Percentiles rank a stretch among this genome's conserved stretches.
These are phyloP conservation scores for Abramis brama DNA, from an alignment of 2,113 vertebrate species.

Conservation along the genomic window DNA sequence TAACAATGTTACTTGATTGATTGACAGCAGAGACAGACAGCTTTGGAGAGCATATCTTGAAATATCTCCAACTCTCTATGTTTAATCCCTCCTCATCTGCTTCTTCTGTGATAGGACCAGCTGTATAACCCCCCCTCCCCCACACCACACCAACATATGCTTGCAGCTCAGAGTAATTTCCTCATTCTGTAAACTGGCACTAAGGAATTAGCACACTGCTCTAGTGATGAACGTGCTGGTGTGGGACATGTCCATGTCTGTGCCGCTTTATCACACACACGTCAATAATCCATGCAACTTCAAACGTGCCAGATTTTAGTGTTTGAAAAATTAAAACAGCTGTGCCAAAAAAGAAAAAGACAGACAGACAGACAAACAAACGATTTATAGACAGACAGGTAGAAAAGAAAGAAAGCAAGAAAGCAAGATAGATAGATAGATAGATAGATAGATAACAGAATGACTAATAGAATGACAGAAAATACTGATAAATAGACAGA, in stretches of 20 bases:
- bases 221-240: slow-evolving; percentile 29
- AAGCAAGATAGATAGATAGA: not conserved
- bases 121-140: slow-evolving; percentile 48
- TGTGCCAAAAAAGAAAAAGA: not conserved
- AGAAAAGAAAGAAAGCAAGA: not conserved
- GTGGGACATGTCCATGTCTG: slow-evolving; percentile 14
- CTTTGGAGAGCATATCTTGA: slow-evolving; percentile 28
- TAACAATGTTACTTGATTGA: slow-evolving; percentile 29
- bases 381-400: not conserved
- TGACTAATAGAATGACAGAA: not conserved
- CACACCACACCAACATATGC: slow-evolving; percentile 38
- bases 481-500: not conserved
- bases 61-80: slow-evolving; percentile 23
- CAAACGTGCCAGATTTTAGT: slow-evolving; percentile 46
- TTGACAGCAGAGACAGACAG: slow-evolving; percentile 47
- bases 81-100: slow-evolving; percentile 4
- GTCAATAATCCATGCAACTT: slow-evolving; percentile 53
- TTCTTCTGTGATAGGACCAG: slow-evolving; percentile 34
- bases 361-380: not conserved
- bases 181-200: slow-evolving; percentile 43
- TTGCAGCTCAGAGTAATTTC: slow-evolving; percentile 47
- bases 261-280: slow-evolving; percentile 7
- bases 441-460: not conserved
- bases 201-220: slow-evolving; percentile 49
- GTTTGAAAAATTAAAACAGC: not conserved